A percentile compares a stretch with the other conserved stretches of the same genome.
Conservation (phyloP, 1,140 invertebrate genomes). For the Mercenaria mercenaria region DNA sequence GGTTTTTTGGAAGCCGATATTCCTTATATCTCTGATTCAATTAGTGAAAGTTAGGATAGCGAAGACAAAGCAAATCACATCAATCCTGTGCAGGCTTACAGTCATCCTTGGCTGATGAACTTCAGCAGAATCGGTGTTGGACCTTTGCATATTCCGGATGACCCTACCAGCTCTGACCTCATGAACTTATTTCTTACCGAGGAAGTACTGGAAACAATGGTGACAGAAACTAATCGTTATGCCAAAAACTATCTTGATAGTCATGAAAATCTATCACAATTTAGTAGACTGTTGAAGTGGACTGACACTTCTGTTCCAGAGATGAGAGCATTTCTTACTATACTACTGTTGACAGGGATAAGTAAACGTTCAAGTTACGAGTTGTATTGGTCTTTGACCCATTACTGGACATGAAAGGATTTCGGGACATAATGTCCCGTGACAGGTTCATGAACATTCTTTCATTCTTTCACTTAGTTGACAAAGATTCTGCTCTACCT, state of each 20-base stretch:
- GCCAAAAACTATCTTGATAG: not conserved
- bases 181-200: conserved; percentile 8
- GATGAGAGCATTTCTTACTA: conserved; percentile 5
- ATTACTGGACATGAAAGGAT: conserved; percentile 18
- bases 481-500: not conserved
- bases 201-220: not conserved
- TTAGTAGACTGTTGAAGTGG: not conserved
- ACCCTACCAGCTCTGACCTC: not conserved
- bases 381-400: not conserved
- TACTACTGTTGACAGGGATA: not conserved
- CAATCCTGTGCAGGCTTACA: not conserved
- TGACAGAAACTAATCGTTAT: conserved; percentile 25
- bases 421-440: conserved; percentile 4
- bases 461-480: not conserved
- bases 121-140: not conserved
- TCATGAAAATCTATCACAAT: not conserved
- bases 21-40: not conserved
- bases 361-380: too few relatives aligned
- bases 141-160: not conserved
- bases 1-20: not conserved
- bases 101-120: not conserved
- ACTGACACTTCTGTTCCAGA: not conserved
- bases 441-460: conserved; percentile 3
- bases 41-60: not conserved
- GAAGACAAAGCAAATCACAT: not conserved